Evolutionary conservation across 1,140 invertebrate genomes (phyloP), one percentile per base, ranked within the genome.

Genomic region (Ditylenchus dipsaci): DNA sequence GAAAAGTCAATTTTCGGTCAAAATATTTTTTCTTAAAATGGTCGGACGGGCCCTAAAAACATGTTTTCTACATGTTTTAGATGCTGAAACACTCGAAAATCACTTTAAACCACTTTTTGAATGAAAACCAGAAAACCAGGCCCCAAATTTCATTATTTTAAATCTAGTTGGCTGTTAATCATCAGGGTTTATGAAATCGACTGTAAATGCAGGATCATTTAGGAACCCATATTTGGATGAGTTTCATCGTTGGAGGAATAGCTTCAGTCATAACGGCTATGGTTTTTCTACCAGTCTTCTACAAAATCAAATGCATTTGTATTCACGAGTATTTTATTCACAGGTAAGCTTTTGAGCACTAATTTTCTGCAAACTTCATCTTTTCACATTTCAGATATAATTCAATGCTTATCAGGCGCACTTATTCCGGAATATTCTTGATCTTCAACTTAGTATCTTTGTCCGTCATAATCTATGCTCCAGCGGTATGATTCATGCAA

Each of bases 271-370:
- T 73, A 33, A 75, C 75, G 3, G 69, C 58, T 13, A 30, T 76
- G 27, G 68, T 76, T n/a, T 76, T 76, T 53, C 66, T 76, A 9
- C 75, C 75, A 38, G 68, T 76, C 47, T 76, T 76, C 33, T 73
- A 76, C 66, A 53, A 53, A 53, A 53, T 76, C 57, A 76, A 72
- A 23, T 73, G 66, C 61, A 76, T 73, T 15, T 75, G 75, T 60
- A 62, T 76, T 1, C 74, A 75, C 67, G 74, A 76, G 67, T 76
- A 76, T 49, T 76, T 76, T 56, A 75, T 76, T 49, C 65, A 75
- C 27, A 71, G 74, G 74, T 76, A 17, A 9, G 3, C 11, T 38
- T 38, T 38, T 38, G 33, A 11, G 3, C n/a, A n/a, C n/a, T n/a
- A n/a, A n/a, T n/a, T n/a, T n/a, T n/a, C n/a, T n/a, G n/a, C n/a